A percentile compares a stretch with the other conserved stretches of the same genome.
These are phyloP conservation scores for Andrena trimmerana DNA, from an alignment of 2,888 invertebrate genomes.

Conservation along the genomic window DNA sequence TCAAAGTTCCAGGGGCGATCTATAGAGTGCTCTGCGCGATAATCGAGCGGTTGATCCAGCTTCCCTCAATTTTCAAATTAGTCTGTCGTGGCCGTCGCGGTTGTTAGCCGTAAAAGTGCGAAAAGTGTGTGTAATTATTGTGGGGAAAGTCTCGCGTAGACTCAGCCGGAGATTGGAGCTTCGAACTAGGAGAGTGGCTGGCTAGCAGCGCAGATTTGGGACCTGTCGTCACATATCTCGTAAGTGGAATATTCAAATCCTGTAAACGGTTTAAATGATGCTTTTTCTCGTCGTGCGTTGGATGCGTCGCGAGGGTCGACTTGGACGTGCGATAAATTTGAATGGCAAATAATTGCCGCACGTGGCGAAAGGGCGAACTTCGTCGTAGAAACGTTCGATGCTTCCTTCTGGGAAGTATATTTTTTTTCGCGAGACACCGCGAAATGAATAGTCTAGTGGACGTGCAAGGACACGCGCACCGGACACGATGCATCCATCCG, in stretches of 20 bases:
- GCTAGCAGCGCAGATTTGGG: too few relatives aligned
- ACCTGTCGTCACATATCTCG: too few relatives aligned
- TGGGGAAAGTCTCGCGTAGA: too few relatives aligned
- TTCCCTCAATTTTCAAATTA: too few relatives aligned
- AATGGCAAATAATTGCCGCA: background rate
- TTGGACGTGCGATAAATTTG: background rate
- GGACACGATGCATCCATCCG: conserved; percentile 76
- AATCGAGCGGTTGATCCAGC: background rate
- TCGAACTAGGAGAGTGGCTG: too few relatives aligned
- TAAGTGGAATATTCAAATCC: background rate
- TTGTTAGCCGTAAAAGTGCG: too few relatives aligned
- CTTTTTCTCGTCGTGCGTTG: background rate
- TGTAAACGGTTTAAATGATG: background rate
- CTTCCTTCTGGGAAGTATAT: background rate
- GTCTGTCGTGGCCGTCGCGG: too few relatives aligned
- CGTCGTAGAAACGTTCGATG: background rate
- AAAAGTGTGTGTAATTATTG: too few relatives aligned
- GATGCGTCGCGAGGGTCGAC: too few relatives aligned
- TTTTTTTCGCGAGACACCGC: conserved; percentile 57
- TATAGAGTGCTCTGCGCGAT: conserved; percentile 4
- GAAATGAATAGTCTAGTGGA: conserved; percentile 65
- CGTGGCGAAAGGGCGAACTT: background rate
- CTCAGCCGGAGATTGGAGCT: too few relatives aligned
- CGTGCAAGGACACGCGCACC: conserved; percentile 77
- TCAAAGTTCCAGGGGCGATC: background rate